Evolutionary conservation across 2,888 invertebrate species (phyloP), one percentile per base, ranked within the genome.

Genomic region (Gortyna flavago): DNA sequence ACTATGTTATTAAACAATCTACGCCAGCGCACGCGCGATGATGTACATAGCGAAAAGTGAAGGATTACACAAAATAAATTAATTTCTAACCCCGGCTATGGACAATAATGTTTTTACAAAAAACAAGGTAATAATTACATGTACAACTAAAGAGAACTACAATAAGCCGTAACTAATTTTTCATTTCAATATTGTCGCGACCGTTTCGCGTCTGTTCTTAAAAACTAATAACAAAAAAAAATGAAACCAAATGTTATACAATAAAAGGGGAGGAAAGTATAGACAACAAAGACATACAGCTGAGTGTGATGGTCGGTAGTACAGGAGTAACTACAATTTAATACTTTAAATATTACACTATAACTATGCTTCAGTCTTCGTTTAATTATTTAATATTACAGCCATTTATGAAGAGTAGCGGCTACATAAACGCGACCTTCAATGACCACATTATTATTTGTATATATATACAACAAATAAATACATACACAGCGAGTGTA

Each of bases 321-420:
- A 93, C 90, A 93, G 85, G 84, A 84, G 93, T 91, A 91, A 90
- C 92, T 94, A 93, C 91, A 91, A 92, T 91, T 93, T 92, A 94
- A 94, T 94, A 94, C 94, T 94, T 95, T 94, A 93, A 95, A 94
- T 95, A 95, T 95, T 94, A 96, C 91, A 93, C 94, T 96, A 96
- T 95, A 95, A 92, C 96, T 96, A 96, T 94, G 91, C 96, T 94
- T 96, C 96, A 96, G 96, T 96, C 96, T 96, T 96, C 94, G 92
- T 95, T 95, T 95, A 94, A 94, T 95, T 95, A 95, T 95, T 94
- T 93, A 89, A 92, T 84, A 93, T 94, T 93, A 95, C 95, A 95
- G 95, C 94, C 94, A 94, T 92, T 91, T 91, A 92, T 92, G 91
- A 92, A 93, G 92, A 92, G 90, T 90, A 89, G 90, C 92, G 91